Evolutionary conservation across 2,888 invertebrate species (phyloP), one percentile per base, ranked within the genome.

Genomic region (Mesoligia furuncula): DNA sequence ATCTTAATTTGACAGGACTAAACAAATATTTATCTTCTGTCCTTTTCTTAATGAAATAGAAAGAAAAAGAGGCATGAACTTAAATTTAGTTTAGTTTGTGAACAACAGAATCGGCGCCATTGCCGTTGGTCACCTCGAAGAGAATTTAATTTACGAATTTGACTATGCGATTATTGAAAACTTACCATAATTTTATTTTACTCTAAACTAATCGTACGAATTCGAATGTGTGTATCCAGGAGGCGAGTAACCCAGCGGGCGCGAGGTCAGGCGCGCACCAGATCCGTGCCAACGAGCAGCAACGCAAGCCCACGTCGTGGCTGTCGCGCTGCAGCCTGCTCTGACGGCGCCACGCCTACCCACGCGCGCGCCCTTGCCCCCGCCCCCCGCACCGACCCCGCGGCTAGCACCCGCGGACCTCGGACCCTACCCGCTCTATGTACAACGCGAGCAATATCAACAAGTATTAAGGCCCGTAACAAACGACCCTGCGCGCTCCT

Each of bases 171-270:
- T 54, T 17, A 39, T 4, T 24, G n/a, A 36, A n/a, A 72, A 27
- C 15, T 59, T 51, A 20, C 36, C 13, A n/a, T 61, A 5, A 7
- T 15, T 15, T 45, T 11, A 15, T 20, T 68, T 79, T 13, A 31
- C 31, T 68, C 2, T 31, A 2, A 48, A 39, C 20, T 67, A 73
- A 84, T 65, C 3, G 8, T 39, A 42, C 24, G 15, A 65, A 73
- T 42, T 57, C 24, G 15, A 65, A 73, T 42, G 61, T 80, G 68
- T 75, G 72, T 80, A 62, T 51, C 57, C 92, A 99, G 99, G 99
- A 99, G 97, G 98, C 98, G 91, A 99, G 98, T 92, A 99, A 98
- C 97, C 99, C 99, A 89, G 98, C 98, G 74, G 98, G 93, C 64
- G 98, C 92, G 59, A 91, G 98, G 94, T 98, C 98, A 84, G 98